Evolutionary conservation across 2,113 vertebrate species (phyloP).

Genomic region (Elephas maximus): DNA sequence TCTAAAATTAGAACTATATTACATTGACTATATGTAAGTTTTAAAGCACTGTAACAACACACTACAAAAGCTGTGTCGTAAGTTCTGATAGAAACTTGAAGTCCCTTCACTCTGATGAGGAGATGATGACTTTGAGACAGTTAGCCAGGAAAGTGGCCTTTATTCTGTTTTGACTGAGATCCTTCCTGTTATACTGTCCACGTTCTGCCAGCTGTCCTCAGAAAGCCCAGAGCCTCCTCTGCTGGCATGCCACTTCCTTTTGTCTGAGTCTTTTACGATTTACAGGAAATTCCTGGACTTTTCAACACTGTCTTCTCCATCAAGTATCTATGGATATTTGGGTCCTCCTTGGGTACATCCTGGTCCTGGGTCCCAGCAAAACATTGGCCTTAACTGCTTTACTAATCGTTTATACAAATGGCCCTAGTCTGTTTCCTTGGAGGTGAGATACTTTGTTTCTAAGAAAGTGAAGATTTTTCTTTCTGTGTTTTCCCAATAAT

Average conservation of each 20-base stretch:
- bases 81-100: not conserved
- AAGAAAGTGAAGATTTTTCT: not conserved
- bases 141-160: not conserved
- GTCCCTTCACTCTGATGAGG: not conserved
- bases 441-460: not conserved
- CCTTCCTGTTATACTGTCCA: not conserved
- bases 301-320: not conserved
- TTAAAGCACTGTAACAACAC: not conserved
- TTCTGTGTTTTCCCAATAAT: not conserved
- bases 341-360: not conserved
- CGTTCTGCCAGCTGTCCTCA: not conserved
- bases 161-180: not conserved
- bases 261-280: not conserved
- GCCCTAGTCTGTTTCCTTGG: not conserved
- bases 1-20: not conserved
- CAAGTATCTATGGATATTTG: not conserved
- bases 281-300: not conserved
- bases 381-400: not conserved
- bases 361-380: not conserved
- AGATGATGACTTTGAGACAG: not conserved
- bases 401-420: not conserved
- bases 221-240: no score
- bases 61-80: not conserved
- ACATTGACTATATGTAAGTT: not conserved
- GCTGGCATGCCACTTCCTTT: accelerated